Percentiles rank a stretch among this genome's conserved stretches.
These are phyloP conservation scores for Cheilosia grossa DNA, from an alignment of 2,888 invertebrate genomes.

Conservation along the genomic window DNA sequence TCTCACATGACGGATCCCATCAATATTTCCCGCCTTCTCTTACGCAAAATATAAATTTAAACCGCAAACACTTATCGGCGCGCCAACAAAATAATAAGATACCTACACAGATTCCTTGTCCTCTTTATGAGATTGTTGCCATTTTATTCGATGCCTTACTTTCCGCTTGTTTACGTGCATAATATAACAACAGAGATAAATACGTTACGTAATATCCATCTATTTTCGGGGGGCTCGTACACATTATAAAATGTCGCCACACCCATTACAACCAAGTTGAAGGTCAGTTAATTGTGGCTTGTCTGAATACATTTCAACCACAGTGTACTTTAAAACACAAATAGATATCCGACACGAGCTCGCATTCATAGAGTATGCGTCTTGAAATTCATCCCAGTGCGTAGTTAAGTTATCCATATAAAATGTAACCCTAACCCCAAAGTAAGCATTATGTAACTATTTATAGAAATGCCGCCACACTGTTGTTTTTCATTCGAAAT, in stretches of 20 bases:
- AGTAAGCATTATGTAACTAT: too few relatives aligned
- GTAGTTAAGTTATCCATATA: too few relatives aligned
- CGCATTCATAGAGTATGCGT: background rate
- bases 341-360: background rate
- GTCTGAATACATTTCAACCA: constrained; percentile 18
- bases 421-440: too few relatives aligned
- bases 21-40: background rate
- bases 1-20: background rate
- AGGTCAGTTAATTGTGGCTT: constrained; percentile 16
- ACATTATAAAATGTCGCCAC: constrained; percentile 10
- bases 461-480: too few relatives aligned
- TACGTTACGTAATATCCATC: constrained; percentile 22
- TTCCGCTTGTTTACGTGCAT: background rate
- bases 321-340: background rate
- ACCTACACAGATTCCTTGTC: background rate
- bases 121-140: background rate
- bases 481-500: too few relatives aligned
- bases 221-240: constrained; percentile 52
- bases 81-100: background rate
- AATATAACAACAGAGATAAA: background rate
- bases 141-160: background rate
- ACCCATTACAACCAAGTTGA: constrained; percentile 38
- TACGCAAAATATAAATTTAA: background rate
- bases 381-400: too few relatives aligned
- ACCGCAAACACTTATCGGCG: background rate